Conservation (phyloP, 1,140 invertebrate genomes). For the Vanessa atalanta region DNA sequence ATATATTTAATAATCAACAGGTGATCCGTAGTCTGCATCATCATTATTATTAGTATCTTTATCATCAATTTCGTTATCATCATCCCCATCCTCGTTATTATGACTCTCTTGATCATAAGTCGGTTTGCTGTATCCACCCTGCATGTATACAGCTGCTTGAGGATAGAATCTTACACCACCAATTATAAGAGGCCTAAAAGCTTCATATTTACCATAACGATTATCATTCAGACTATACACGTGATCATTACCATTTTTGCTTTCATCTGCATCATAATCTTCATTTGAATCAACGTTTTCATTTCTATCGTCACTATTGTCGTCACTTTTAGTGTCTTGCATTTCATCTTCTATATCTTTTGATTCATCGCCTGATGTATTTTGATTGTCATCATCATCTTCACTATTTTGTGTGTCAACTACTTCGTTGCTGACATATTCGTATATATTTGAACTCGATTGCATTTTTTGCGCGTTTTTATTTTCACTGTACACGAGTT, state of each 20-base stretch:
- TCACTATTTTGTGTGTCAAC: slow-evolving; percentile 21
- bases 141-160: slow-evolving; percentile 46
- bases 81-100: slow-evolving; percentile 49
- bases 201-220: slow-evolving; percentile 49
- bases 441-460: slow-evolving; percentile 54
- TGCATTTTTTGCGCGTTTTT: slow-evolving; percentile 48
- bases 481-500: slow-evolving; percentile 35
- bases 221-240: slow-evolving; percentile 8
- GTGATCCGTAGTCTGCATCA: slow-evolving; percentile 53
- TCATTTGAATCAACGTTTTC: slow-evolving; percentile 24
- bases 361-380: background rate
- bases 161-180: slow-evolving; percentile 53
- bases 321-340: slow-evolving; percentile 5
- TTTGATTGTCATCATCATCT: slow-evolving; percentile 28
- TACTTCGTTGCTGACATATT: slow-evolving; percentile 46
- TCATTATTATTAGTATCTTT: slow-evolving; percentile 63
- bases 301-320: slow-evolving; percentile 25
- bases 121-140: slow-evolving; percentile 40
- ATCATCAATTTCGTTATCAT: slow-evolving; percentile 43
- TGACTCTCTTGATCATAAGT: slow-evolving; percentile 43
- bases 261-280: slow-evolving; percentile 34
- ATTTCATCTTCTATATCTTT: background rate
- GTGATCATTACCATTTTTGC: slow-evolving; percentile 20
- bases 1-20: slow-evolving; percentile 51
- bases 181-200: slow-evolving; percentile 50